Percentiles rank a stretch among this genome's conserved stretches.
Evolutionary conservation across 1,140 invertebrate genomes (phyloP).

Genomic region (Pogonomyrmex barbatus): DNA sequence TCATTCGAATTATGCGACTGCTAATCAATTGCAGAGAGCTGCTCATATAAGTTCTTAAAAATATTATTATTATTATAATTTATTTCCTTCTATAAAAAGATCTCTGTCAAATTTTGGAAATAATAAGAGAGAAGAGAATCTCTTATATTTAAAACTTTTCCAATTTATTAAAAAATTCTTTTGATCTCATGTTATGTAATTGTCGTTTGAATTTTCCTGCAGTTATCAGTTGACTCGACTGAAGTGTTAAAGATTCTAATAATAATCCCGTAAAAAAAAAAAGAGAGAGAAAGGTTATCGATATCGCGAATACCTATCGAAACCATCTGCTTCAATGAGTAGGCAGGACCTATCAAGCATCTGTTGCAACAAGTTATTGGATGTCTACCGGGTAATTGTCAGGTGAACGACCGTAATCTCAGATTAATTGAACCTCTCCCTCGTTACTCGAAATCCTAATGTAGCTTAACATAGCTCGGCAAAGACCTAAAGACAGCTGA

Average conservation of each 20-base stretch:
- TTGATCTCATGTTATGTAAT: constrained; percentile 1
- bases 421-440: constrained; percentile 53
- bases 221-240: not conserved
- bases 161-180: not conserved
- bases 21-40: constrained; percentile 88
- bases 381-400: constrained; percentile 50
- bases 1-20: constrained; percentile 72
- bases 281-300: constrained; percentile 6
- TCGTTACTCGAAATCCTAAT: constrained; percentile 37
- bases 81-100: not conserved
- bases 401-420: constrained; percentile 48
- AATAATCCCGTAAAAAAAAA: not conserved
- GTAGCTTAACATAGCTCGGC: not conserved
- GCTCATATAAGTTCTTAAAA: constrained; percentile 64
- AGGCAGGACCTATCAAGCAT: constrained; percentile 42
- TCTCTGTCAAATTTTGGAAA: not conserved
- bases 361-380: constrained; percentile 61
- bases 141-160: not conserved
- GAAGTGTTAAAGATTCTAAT: constrained; percentile 38
- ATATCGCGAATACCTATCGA: constrained; percentile 30
- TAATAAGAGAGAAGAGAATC: not conserved
- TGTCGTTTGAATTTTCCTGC: not conserved
- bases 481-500: constrained; percentile 23
- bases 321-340: constrained; percentile 52
- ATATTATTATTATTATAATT: constrained; percentile 4